Conservation (phyloP, 2,797 vertebrate genomes). For the Babyrousa celebensis region DNA sequence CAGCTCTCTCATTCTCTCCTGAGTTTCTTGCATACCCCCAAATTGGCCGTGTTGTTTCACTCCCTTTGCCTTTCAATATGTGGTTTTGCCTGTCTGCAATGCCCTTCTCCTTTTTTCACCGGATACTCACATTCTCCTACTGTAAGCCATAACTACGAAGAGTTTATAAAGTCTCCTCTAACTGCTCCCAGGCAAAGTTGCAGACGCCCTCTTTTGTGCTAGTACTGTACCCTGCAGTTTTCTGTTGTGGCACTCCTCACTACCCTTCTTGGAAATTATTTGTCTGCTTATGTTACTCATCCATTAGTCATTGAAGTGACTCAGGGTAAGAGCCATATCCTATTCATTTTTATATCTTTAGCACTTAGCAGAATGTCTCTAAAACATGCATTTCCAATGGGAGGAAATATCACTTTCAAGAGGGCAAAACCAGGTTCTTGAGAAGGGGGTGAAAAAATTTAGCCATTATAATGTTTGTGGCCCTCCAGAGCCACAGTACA, state of each 20-base stretch:
- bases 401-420: background rate
- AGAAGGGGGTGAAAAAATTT: background rate
- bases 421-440: background rate
- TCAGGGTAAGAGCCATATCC: background rate
- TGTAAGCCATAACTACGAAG: no score
- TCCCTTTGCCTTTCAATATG: background rate
- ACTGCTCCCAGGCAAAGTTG: background rate
- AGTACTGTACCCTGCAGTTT: background rate
- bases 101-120: background rate
- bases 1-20: background rate
- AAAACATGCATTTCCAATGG: background rate
- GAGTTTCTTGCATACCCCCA: background rate
- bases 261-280: background rate
- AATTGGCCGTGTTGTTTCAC: background rate
- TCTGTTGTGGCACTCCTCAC: background rate
- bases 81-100: background rate
- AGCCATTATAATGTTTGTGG: background rate
- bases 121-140: background rate
- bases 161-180: background rate
- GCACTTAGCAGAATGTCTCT: background rate
- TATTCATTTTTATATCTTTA: constrained; percentile 15
- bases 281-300: background rate
- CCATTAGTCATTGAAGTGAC: background rate
- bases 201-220: background rate
- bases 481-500: background rate